Percentiles rank a stretch among this genome's conserved stretches.
Conservation (phyloP, 1,140 invertebrate genomes). For the Ips typographus region DNA sequence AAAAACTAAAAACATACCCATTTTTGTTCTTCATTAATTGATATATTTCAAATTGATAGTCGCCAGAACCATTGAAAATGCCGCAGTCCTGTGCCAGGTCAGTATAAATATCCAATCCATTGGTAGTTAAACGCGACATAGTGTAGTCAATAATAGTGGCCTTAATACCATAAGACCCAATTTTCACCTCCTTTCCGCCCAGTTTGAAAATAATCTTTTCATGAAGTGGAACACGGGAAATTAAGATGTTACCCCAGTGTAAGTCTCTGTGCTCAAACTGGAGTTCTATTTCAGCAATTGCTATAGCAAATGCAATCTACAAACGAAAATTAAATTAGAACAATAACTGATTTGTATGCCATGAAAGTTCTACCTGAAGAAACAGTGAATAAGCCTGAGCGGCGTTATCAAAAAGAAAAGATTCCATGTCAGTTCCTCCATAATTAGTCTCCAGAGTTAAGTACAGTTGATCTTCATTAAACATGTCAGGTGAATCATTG, state of each 20-base stretch:
- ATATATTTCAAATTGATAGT: constrained; percentile 95
- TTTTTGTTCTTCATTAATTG: constrained; percentile 75
- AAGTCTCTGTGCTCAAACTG: constrained; percentile 94
- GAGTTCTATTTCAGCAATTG: constrained; percentile 76
- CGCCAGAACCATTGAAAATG: constrained; percentile 78
- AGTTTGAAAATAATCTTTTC: constrained; percentile 30
- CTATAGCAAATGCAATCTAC: constrained; percentile 73
- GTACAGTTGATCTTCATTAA: constrained; percentile 72
- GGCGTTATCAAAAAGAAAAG: constrained; percentile 71
- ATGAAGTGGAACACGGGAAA: constrained; percentile 26
- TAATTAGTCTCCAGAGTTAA: constrained; percentile 80
- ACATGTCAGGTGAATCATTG: constrained; percentile 76
- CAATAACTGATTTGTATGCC: not conserved
- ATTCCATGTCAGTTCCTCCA: constrained; percentile 79
- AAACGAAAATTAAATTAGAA: constrained; percentile 13
- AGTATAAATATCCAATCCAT: constrained; percentile 71
- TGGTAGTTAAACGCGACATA: constrained; percentile 74
- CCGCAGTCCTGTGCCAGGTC: constrained; percentile 77
- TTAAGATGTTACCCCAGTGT: constrained; percentile 89
- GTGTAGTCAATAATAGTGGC: constrained; percentile 93
- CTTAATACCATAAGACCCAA: constrained; percentile 57
- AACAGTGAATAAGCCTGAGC: constrained; percentile 68
- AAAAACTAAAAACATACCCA: constrained; percentile 57
- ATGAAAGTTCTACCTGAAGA: constrained; percentile 61
- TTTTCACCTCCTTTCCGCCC: constrained; percentile 52